Evolutionary conservation across 2,113 vertebrate species (phyloP).

Genomic region (Caretta caretta): DNA sequence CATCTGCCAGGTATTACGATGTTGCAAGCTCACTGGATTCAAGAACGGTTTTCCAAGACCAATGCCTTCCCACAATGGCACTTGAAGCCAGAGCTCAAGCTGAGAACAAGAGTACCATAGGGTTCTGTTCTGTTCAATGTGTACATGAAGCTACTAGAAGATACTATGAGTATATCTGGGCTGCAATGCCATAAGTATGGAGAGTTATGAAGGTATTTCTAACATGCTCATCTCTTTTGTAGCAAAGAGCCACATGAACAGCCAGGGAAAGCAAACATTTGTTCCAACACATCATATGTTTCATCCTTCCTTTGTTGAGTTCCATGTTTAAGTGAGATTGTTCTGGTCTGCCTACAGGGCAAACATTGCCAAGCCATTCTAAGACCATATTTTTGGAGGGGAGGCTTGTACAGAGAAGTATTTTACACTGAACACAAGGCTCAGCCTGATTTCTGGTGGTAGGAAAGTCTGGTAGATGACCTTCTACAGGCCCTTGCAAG

Average conservation of each 20-base stretch:
- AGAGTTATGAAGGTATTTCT: neutral
- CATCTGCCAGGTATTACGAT: neutral
- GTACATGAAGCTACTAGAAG: neutral
- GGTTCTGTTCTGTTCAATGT: neutral
- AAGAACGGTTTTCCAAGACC: neutral
- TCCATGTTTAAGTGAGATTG: neutral
- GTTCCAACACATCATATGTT: neutral
- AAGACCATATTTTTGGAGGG: neutral
- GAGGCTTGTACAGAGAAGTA: neutral
- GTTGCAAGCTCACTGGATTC: neutral
- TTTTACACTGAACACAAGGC: neutral
- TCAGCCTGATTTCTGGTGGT: neutral
- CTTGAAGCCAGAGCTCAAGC: neutral
- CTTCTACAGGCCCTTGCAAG: neutral
- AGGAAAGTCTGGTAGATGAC: neutral
- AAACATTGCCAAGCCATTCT: neutral
- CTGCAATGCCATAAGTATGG: neutral
- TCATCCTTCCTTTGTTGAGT: neutral
- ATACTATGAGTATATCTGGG: neutral
- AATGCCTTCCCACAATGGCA: neutral
- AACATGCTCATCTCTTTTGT: neutral
- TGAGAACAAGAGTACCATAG: neutral
- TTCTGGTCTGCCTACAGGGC: neutral
- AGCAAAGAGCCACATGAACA: neutral
- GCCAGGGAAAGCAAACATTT: neutral